These are phyloP conservation scores for Corythaixoides concolor DNA, from an alignment of 2,113 vertebrate genomes.

Conservation along the genomic window DNA sequence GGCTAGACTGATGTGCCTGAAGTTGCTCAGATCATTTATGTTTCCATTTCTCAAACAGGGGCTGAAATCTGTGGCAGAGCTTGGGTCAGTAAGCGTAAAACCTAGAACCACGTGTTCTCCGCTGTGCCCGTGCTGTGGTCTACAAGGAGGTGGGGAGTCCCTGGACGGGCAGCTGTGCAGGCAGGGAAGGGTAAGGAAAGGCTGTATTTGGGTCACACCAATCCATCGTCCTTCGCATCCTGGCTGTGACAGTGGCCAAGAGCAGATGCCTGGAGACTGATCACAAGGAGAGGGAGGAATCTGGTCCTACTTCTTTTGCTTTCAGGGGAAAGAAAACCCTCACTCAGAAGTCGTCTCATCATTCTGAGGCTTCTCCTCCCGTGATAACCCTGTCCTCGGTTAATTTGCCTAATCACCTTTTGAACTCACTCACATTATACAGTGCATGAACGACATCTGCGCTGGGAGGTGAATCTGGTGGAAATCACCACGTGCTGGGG, in stretches of 20 bases:
- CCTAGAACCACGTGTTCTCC: fast-evolving
- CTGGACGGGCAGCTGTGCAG: too few relatives aligned
- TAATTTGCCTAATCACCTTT: background rate
- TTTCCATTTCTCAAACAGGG: background rate
- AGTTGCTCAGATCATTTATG: background rate
- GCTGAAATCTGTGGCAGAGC: background rate
- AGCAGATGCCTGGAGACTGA: background rate
- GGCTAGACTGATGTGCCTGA: background rate
- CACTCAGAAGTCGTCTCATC: background rate
- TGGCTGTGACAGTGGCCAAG: background rate
- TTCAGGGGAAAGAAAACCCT: background rate
- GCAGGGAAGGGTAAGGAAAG: background rate
- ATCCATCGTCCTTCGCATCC: background rate
- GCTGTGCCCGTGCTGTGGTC: background rate
- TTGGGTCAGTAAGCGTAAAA: background rate
- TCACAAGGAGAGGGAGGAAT: background rate
- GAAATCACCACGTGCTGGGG: background rate
- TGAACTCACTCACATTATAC: background rate
- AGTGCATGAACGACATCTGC: background rate
- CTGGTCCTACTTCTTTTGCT: background rate
- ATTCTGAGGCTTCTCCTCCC: background rate
- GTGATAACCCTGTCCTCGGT: background rate
- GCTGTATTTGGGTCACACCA: background rate
- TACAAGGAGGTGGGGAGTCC: background rate
- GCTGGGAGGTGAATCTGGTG: background rate